Evolutionary conservation across 2,888 invertebrate genomes (phyloP), one percentile per base, ranked within the genome.

Genomic region (Drosophila demipolita): DNA sequence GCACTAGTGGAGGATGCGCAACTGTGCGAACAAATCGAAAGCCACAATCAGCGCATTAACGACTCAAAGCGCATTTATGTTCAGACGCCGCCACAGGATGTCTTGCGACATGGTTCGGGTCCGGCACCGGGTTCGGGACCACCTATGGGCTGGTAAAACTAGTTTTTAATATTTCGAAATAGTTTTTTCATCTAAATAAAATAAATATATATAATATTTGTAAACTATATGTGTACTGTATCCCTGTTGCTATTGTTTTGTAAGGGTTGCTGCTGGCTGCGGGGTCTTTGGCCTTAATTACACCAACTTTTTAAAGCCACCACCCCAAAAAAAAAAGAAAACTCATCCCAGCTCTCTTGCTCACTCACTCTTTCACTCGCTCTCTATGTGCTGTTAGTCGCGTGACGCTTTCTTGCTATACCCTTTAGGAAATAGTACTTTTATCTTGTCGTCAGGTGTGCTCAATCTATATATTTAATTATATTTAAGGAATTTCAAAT

Each of bases 1-100:
- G 98, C 98, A 1, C 95, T 96, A 78, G 96, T 97, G 62, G 98
- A 98, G 92, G 98, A 98, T 91, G 96, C 96, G 4, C 95, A 97
- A 61, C 94, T 98, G 57, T 94, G 97, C 12, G 83, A 86, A 12
- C 82, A 83, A 42, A 84, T 86, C 17, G 75, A 75, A 15, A 82
- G 59, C 38, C 74, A 83, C 29, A 87, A 82, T 26, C 84, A 73
- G 15, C 76, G 87, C 11, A 72, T 84, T 67, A 69, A 62, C 11
- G 82, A 82, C 7, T 75, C 85, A 1, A 83, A 84, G n/a, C 72
- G 87, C 1, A 77, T 84, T 7, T 87, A 80, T 42, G 66, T 78
- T 0, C 71, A 75, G 12, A 86, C 86, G 1, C 84, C 84, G 0
- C 84, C 87, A 0, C 79, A 83, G 59, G 85, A 83, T n/a, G 42